A percentile compares a stretch with the other conserved stretches of the same genome.
Conservation (phyloP, 2,888 invertebrate genomes). For the Celastrina argiolus region DNA sequence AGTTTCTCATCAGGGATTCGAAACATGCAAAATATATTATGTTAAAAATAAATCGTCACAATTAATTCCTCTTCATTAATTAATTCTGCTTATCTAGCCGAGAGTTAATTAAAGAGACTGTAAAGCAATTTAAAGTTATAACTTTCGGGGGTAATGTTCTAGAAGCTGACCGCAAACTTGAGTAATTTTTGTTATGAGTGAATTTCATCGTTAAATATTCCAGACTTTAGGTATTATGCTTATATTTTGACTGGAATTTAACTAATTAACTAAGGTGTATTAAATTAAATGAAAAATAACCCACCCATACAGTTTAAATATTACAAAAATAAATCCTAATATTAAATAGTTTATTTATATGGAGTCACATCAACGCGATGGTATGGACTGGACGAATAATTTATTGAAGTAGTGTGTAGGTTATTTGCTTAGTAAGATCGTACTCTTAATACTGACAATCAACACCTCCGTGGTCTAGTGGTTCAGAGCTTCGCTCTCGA, state of each 20-base stretch:
- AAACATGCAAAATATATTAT: background rate
- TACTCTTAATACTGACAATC: no score
- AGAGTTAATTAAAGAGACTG: slow-evolving; percentile 16
- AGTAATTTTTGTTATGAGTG: slow-evolving; percentile 7
- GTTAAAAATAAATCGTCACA: no score
- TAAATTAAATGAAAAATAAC: background rate
- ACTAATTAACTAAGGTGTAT: background rate
- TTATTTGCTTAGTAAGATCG: no score
- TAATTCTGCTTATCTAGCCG: slow-evolving; percentile 6
- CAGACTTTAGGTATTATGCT: background rate
- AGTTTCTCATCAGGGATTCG: background rate
- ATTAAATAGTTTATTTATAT: no score
- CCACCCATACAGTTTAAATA: no score
- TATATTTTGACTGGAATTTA: background rate
- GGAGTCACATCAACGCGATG: no score
- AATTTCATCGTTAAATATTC: background rate
- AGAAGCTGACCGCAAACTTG: slow-evolving; percentile 16
- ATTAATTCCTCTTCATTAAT: slow-evolving; percentile 15
- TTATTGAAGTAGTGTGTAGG: no score
- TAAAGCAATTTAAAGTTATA: slow-evolving; percentile 20
- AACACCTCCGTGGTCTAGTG: no score
- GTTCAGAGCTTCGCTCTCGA: no score
- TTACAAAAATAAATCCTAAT: no score
- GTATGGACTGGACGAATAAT: no score
- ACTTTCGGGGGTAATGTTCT: slow-evolving; percentile 11